Percentiles rank a stretch among this genome's conserved stretches.
Evolutionary conservation across 2,797 vertebrate species (phyloP).

Genomic region (Helicolenus hilgendorfi): DNA sequence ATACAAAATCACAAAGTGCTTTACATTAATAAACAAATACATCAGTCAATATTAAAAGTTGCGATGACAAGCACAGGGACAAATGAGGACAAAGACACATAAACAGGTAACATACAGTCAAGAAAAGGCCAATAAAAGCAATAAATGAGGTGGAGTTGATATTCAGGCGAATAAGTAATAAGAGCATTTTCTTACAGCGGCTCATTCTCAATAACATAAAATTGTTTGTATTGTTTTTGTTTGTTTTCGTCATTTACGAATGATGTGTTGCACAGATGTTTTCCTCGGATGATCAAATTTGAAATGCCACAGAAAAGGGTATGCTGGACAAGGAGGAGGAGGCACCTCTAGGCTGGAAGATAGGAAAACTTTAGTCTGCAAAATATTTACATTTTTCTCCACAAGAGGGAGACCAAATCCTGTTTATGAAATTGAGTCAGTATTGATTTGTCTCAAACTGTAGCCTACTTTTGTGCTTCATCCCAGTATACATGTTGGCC

Average conservation of each 20-base stretch:
- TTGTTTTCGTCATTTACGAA: background rate
- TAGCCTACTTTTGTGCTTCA: background rate
- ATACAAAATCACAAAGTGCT: too few relatives aligned
- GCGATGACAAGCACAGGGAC: too few relatives aligned
- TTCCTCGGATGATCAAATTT: background rate
- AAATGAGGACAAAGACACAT: too few relatives aligned
- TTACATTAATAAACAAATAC: too few relatives aligned
- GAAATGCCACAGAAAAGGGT: background rate
- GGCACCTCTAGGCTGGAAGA: background rate
- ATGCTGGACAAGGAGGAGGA: background rate
- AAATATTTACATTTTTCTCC: slow-evolving; percentile 23
- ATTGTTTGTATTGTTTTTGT: background rate
- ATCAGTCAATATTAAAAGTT: too few relatives aligned
- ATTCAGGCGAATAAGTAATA: too few relatives aligned
- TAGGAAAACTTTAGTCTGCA: background rate
- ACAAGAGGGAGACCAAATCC: slow-evolving; percentile 70
- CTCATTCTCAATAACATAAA: background rate
- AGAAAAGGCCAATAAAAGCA: too few relatives aligned
- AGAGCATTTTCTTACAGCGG: background rate
- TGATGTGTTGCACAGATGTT: background rate
- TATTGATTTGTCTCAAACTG: background rate
- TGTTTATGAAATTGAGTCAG: slow-evolving; percentile 1
- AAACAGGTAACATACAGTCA: too few relatives aligned
- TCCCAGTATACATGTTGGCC: background rate
- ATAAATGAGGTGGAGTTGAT: rapidly evolving